Evolutionary conservation across 2,113 vertebrate genomes (phyloP).

Genomic region (Aphyosemion australe): DNA sequence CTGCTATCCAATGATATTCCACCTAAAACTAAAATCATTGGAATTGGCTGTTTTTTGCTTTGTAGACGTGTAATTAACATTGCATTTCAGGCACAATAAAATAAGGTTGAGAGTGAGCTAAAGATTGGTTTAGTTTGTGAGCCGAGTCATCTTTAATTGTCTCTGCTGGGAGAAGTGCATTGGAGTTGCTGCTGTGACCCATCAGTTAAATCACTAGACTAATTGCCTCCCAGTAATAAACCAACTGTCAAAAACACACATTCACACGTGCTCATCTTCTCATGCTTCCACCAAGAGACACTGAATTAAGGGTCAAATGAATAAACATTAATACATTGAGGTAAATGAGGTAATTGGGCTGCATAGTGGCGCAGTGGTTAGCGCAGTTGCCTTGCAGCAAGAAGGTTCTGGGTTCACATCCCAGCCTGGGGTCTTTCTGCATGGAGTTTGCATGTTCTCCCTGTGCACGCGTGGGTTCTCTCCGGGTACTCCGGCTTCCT

Average conservation of each 20-base stretch:
- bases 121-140: constrained; percentile 1
- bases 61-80: constrained; percentile 4
- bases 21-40: too few relatives aligned
- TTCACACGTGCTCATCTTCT: too few relatives aligned
- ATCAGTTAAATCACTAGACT: constrained; percentile 37
- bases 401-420: too few relatives aligned
- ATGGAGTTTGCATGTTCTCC: too few relatives aligned
- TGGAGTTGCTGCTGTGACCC: not conserved
- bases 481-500: too few relatives aligned
- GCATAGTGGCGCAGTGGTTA: too few relatives aligned
- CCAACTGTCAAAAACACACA: constrained; percentile 23
- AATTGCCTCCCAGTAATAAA: constrained; percentile 14
- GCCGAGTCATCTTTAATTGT: constrained; percentile 16
- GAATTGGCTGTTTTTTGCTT: not conserved
- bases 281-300: not conserved
- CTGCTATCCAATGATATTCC: too few relatives aligned
- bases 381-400: too few relatives aligned
- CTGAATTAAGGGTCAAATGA: not conserved
- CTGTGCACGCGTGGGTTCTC: too few relatives aligned
- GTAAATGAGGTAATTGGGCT: too few relatives aligned
- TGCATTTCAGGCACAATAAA: not conserved
- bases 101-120: constrained; percentile 7
- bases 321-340: too few relatives aligned
- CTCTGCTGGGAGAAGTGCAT: constrained; percentile 9
- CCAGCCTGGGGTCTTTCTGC: too few relatives aligned